A percentile compares a stretch with the other conserved stretches of the same genome.
Evolutionary conservation across 2,113 vertebrate genomes (phyloP).

Genomic region (Epinephelus lanceolatus): DNA sequence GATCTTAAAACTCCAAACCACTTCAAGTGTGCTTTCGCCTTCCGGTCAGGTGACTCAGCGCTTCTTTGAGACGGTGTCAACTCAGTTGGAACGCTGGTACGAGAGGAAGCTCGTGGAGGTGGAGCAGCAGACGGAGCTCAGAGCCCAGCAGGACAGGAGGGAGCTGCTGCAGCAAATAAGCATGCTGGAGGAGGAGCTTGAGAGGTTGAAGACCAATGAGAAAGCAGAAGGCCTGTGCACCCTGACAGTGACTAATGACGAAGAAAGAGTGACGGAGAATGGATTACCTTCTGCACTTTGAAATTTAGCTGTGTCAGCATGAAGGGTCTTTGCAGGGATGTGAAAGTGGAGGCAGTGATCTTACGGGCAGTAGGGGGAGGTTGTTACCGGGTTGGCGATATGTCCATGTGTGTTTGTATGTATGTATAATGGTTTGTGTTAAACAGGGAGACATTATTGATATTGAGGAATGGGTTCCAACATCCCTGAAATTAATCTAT

Average conservation of each 20-base stretch:
- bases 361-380: no score
- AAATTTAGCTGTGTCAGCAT: neutral
- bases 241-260: neutral
- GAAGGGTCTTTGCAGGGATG: no score
- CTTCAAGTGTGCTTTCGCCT: neutral
- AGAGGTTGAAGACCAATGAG: conserved; percentile 86
- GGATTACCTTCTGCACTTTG: neutral
- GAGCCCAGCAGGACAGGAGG: conserved; percentile 86
- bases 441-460: no score
- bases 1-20: neutral
- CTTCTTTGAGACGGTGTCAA: conserved; percentile 93
- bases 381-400: no score
- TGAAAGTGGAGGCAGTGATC: no score
- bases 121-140: conserved; percentile 86
- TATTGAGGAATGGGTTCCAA: no score
- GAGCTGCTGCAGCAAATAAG: conserved; percentile 87
- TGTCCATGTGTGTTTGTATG: no score
- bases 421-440: no score
- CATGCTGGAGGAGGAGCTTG: conserved; percentile 90
- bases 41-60: conserved; percentile 86
- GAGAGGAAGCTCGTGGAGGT: conserved; percentile 91
- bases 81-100: conserved; percentile 94
- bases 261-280: neutral
- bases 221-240: conserved; percentile 71
- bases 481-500: no score